A percentile compares a stretch with the other conserved stretches of the same genome.
Evolutionary conservation across 2,113 vertebrate species (phyloP).

Genomic region (Sceloporus undulatus): DNA sequence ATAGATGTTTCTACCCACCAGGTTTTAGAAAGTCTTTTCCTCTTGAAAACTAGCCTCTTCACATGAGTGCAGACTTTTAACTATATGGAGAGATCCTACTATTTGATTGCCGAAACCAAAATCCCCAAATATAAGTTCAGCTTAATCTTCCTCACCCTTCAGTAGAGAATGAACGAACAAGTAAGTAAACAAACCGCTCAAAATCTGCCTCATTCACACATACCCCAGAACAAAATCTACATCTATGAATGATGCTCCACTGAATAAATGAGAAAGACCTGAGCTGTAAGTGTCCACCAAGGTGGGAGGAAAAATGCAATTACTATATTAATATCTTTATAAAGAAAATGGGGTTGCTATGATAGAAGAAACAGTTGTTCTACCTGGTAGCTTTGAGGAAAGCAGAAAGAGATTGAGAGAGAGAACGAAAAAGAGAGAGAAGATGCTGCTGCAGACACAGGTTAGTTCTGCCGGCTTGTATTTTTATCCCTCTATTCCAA

Average conservation of each 20-base stretch:
- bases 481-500: conserved; percentile 62
- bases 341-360: conserved; percentile 43
- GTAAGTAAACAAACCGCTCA: too few relatives aligned
- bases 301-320: neutral
- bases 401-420: conserved; percentile 32
- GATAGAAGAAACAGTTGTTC: conserved; percentile 33
- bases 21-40: conserved; percentile 64
- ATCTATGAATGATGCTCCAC: conserved; percentile 21
- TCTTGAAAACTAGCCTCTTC: conserved; percentile 66
- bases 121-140: conserved; percentile 19
- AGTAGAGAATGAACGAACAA: conserved; percentile 49
- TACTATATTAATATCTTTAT: conserved; percentile 15
- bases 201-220: conserved; percentile 32
- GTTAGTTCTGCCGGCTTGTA: conserved; percentile 58
- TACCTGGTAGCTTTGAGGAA: conserved; percentile 21
- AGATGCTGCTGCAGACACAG: conserved; percentile 62
- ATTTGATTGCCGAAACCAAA: conserved; percentile 7
- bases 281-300: neutral
- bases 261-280: conserved; percentile 30
- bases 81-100: neutral
- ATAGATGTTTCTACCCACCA: conserved; percentile 52
- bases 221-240: neutral
- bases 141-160: conserved; percentile 24
- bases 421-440: conserved; percentile 36
- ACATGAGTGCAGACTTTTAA: conserved; percentile 9